Evolutionary conservation across 2,888 invertebrate genomes (phyloP).

Genomic region (Diadegma fenestrale): DNA sequence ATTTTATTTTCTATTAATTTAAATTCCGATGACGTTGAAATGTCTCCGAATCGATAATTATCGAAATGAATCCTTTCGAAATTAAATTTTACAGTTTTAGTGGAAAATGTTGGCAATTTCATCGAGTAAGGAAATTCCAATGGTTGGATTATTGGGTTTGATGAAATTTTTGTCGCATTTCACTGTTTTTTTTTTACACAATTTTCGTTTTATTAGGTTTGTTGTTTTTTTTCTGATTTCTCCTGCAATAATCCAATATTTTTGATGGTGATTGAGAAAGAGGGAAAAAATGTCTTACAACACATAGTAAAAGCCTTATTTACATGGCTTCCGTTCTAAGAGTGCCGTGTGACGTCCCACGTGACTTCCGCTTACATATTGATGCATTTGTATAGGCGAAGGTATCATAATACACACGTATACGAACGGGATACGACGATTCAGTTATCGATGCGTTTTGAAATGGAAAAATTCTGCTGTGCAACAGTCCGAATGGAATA

Average conservation of each 20-base stretch:
- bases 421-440: conserved; percentile 16
- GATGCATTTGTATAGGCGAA: conserved; percentile 38
- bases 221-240: background rate
- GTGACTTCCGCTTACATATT: conserved; percentile 81
- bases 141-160: background rate
- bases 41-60: background rate
- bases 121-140: background rate
- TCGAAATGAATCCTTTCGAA: background rate
- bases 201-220: background rate
- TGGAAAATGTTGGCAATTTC: background rate
- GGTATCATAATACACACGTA: conserved; percentile 1
- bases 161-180: background rate
- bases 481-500: background rate
- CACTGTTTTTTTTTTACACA: background rate
- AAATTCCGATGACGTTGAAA: background rate
- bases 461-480: conserved; percentile 17
- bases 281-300: conserved; percentile 21
- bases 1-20: background rate
- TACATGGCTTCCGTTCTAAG: conserved; percentile 66
- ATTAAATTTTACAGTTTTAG: background rate
- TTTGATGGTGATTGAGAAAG: background rate
- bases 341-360: conserved; percentile 77
- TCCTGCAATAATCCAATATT: background rate
- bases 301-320: conserved; percentile 53
- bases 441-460: conserved; percentile 38